Percentiles rank a stretch among this genome's conserved stretches.
phyloP scores from a whole-genome alignment of 2,888 invertebrate genomes.

The Caenorhabditis uteleia region DNA sequence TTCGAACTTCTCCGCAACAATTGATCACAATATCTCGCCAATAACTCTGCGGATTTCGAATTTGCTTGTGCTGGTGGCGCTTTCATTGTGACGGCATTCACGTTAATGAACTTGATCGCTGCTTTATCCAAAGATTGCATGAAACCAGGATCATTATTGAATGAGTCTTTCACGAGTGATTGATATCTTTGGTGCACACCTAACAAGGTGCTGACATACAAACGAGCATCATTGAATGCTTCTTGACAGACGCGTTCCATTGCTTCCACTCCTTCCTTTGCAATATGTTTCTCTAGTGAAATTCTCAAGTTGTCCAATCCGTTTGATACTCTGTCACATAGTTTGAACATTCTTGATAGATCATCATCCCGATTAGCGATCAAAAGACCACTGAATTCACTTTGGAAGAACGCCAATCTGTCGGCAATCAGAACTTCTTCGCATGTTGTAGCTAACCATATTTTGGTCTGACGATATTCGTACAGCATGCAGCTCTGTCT shows the following conservation, averaged over 20 bases:
- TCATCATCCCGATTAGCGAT: constrained; percentile 88
- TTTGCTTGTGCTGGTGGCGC: constrained; percentile 75
- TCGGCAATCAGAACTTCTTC: constrained; percentile 91
- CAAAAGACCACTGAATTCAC: constrained; percentile 83
- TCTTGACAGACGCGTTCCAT: constrained; percentile 91
- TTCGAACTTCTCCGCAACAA: constrained; percentile 93
- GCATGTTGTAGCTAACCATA: constrained; percentile 86
- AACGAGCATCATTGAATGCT: constrained; percentile 89
- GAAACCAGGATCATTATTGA: constrained; percentile 96
- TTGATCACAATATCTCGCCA: constrained; percentile 92
- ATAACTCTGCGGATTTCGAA: constrained; percentile 88
- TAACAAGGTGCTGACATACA: constrained; percentile 93
- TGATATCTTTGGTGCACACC: constrained; percentile 97
- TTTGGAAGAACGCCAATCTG: constrained; percentile 91
- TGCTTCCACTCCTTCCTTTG: constrained; percentile 87
- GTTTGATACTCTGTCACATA: constrained; percentile 89
- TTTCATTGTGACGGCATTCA: constrained; percentile 90
- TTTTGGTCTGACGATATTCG: constrained; percentile 90
- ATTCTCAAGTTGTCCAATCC: constrained; percentile 87
- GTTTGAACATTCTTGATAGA: constrained; percentile 59
- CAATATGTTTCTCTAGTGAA: constrained; percentile 90
- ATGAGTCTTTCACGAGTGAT: constrained; percentile 88
- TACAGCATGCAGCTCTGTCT: constrained; percentile 93
- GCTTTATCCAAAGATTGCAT: constrained; percentile 81
- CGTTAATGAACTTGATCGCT: constrained; percentile 95